Conservation (phyloP, 2,113 vertebrate genomes). For the Bagarius yarrelli region DNA sequence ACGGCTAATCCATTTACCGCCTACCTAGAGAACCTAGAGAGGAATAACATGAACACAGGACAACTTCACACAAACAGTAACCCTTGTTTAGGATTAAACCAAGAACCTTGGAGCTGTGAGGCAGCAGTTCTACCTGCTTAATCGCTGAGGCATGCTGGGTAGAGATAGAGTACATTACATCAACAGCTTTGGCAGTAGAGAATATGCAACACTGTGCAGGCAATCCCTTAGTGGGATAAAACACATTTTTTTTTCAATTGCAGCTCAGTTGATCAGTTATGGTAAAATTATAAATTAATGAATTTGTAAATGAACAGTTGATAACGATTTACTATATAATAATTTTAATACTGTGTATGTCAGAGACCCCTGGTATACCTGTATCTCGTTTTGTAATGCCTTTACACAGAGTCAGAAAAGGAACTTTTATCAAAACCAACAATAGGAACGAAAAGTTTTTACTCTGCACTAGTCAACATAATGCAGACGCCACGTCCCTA, state of each 20-base stretch:
- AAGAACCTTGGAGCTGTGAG: neutral
- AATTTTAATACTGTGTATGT: neutral
- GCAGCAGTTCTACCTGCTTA: neutral
- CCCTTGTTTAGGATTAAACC: neutral
- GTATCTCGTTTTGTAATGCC: neutral
- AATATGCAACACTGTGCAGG: neutral
- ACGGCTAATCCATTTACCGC: too few species aligned
- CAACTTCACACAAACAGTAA: neutral
- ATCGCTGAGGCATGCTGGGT: neutral
- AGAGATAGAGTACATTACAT: neutral
- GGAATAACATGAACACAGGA: neutral
- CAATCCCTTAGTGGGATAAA: neutral
- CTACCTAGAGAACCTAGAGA: neutral
- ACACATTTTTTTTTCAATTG: neutral
- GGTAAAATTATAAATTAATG: neutral
- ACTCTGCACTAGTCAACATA: neutral
- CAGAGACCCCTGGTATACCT: neutral
- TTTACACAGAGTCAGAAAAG: neutral
- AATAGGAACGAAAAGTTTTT: neutral
- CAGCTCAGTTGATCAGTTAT: neutral
- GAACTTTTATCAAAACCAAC: neutral
- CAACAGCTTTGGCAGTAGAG: neutral
- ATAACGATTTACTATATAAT: neutral
- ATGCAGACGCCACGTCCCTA: neutral
- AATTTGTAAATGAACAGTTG: neutral